Percentiles rank a stretch among this genome's conserved stretches.
phyloP scores from a whole-genome alignment of 2,888 invertebrate genomes.

The Pheosia tremula region DNA sequence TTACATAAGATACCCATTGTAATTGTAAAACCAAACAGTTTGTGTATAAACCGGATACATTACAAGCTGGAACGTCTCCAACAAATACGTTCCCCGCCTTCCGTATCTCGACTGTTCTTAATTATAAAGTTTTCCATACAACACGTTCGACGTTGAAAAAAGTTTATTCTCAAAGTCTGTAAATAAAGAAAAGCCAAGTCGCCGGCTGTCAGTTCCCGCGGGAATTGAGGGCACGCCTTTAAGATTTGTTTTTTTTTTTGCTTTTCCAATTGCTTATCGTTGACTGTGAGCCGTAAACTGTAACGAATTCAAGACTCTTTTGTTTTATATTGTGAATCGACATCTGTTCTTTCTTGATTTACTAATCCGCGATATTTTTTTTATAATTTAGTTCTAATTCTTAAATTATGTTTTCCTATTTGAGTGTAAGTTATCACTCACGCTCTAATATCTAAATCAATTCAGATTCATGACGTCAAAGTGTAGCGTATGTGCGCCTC shows the following conservation, averaged over 20 bases:
- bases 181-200: constrained; percentile 33
- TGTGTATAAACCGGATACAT: background rate
- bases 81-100: constrained; percentile 5
- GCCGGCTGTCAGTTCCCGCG: constrained; percentile 28
- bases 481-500: no score
- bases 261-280: constrained; percentile 26
- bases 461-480: no score
- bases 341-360: background rate
- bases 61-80: background rate
- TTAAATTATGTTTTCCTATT: no score
- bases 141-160: constrained; percentile 29
- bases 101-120: constrained; percentile 14
- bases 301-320: constrained; percentile 29
- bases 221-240: constrained; percentile 28
- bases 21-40: background rate
- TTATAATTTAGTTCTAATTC: background rate
- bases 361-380: background rate
- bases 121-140: constrained; percentile 42
- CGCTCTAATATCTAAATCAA: no score
- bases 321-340: constrained; percentile 15
- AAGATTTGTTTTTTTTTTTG: constrained; percentile 18
- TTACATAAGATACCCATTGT: background rate
- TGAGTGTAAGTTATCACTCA: no score
- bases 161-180: constrained; percentile 31
- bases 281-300: constrained; percentile 22